A percentile compares a stretch with the other conserved stretches of the same genome.
phyloP scores from a whole-genome alignment of 2,113 vertebrate genomes.

The Hippolais icterina region DNA sequence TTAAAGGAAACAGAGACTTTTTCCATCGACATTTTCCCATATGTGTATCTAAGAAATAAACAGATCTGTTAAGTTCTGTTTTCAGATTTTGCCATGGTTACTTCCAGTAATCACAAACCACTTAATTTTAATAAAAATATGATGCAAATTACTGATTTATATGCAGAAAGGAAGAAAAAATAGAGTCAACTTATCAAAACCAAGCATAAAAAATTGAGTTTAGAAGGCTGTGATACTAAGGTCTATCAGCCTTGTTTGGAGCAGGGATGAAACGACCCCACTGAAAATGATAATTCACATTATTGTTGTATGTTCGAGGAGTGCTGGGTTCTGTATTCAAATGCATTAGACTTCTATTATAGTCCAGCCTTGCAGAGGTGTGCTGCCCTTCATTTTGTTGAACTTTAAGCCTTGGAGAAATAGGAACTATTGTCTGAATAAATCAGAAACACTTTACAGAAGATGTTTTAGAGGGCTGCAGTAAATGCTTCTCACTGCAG shows the following conservation, averaged over 20 bases:
- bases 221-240: background rate
- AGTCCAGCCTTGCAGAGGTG: background rate
- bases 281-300: background rate
- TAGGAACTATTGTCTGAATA: background rate
- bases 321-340: background rate
- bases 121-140: background rate
- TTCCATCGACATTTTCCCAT: background rate
- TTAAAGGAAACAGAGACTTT: background rate
- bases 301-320: background rate
- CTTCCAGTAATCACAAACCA: background rate
- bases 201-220: background rate
- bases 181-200: background rate
- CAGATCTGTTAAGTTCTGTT: background rate
- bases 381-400: background rate
- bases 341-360: background rate
- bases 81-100: background rate
- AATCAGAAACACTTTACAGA: background rate
- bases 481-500: background rate
- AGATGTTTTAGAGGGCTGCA: background rate
- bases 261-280: background rate
- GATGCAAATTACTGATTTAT: background rate
- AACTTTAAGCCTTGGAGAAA: background rate
- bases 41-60: background rate
- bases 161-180: background rate
- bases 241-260: background rate